Percentiles rank a stretch among this genome's conserved stretches.
phyloP scores from a whole-genome alignment of 2,113 vertebrate species.

The Brachyhypopomus gauderio region DNA sequence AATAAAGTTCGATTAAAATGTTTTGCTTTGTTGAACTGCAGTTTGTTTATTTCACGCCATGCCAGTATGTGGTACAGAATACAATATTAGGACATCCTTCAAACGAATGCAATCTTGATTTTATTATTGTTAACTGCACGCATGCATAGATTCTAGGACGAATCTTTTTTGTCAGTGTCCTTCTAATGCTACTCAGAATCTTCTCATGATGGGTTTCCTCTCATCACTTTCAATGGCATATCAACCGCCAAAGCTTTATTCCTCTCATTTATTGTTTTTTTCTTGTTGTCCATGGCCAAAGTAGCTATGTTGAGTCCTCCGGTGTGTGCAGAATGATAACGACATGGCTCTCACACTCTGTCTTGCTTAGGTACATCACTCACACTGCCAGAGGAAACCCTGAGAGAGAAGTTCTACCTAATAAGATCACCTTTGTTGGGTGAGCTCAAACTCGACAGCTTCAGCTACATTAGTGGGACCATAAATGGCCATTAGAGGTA shows the following conservation, averaged over 20 bases:
- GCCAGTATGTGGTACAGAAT: background rate
- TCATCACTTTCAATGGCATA: no score
- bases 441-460: background rate
- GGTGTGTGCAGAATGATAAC: no score
- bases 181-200: no score
- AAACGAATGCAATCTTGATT: no score
- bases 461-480: slow-evolving; percentile 8
- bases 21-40: background rate
- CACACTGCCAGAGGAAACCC: background rate
- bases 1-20: slow-evolving; percentile 25
- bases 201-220: no score
- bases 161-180: no score
- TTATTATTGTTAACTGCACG: no score
- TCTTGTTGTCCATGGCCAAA: no score
- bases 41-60: background rate
- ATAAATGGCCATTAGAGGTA: background rate
- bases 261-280: no score
- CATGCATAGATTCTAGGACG: no score
- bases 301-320: no score
- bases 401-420: background rate
- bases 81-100: background rate
- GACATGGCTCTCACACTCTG: background rate
- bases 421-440: background rate
- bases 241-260: no score
- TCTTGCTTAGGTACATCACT: background rate